Evolutionary conservation across 2,113 vertebrate genomes (phyloP).

Genomic region (Callochromis pleurospilus): DNA sequence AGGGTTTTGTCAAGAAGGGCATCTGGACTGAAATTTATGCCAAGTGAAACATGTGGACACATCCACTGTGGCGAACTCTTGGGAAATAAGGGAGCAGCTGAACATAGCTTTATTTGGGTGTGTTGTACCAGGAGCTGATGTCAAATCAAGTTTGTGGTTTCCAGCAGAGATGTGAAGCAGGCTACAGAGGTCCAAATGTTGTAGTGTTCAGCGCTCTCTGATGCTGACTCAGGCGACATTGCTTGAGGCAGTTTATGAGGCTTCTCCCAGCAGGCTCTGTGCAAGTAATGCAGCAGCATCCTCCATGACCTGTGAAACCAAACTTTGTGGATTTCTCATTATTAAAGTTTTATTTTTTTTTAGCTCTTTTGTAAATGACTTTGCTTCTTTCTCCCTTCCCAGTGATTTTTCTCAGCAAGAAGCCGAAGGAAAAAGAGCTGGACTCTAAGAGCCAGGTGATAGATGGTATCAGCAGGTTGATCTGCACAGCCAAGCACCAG

Average conservation of each 20-base stretch:
- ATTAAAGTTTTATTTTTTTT: neutral
- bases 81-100: neutral
- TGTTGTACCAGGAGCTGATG: neutral
- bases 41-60: neutral
- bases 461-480: slow-evolving; percentile 86
- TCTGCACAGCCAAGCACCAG: slow-evolving; percentile 90
- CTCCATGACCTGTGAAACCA: neutral
- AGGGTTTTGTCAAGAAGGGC: neutral
- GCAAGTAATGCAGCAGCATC: neutral
- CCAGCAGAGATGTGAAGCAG: neutral
- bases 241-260: neutral
- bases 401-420: slow-evolving; percentile 92
- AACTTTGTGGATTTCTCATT: neutral
- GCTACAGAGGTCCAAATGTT: neutral
- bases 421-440: slow-evolving; percentile 85
- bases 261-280: neutral
- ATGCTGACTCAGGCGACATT: neutral
- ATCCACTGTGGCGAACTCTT: neutral
- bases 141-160: neutral
- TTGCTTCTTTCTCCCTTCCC: neutral
- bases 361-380: neutral
- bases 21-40: neutral
- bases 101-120: neutral
- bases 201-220: neutral
- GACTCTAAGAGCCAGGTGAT: slow-evolving; percentile 90